Evolutionary conservation across 2,888 invertebrate genomes (phyloP).

Genomic region (Drosophila kanekoi): DNA sequence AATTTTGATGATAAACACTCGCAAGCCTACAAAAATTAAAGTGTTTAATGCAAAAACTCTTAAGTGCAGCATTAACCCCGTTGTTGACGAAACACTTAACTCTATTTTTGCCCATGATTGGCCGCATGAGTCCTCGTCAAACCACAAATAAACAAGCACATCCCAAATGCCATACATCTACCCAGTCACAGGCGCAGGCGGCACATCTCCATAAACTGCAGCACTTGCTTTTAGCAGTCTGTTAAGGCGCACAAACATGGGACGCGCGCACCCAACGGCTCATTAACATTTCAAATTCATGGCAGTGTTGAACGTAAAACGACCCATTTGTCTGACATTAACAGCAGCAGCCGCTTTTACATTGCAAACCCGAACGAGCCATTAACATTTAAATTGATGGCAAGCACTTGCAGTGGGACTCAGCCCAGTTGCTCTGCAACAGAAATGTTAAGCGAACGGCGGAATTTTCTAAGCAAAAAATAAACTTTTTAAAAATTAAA

Average conservation of each 20-base stretch:
- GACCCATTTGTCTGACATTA: conserved; percentile 72
- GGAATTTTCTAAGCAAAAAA: too few species aligned
- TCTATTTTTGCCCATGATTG: conserved; percentile 46
- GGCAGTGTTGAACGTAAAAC: conserved; percentile 69
- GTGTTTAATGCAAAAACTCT: conserved; percentile 29
- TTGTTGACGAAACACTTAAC: conserved; percentile 45
- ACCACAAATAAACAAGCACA: conserved; percentile 44
- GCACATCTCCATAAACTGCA: conserved; percentile 62
- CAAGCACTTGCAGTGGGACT: conserved; percentile 51
- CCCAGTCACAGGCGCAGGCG: conserved; percentile 6
- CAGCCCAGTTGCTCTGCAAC: conserved; percentile 40
- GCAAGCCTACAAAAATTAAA: neutral
- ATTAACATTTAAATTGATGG: conserved; percentile 77
- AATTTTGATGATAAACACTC: neutral
- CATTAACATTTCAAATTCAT: conserved; percentile 75
- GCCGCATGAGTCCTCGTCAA: conserved; percentile 42
- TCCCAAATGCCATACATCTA: conserved; percentile 24
- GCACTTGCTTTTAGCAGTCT: conserved; percentile 71
- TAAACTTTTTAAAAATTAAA: too few species aligned
- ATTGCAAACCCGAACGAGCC: conserved; percentile 62
- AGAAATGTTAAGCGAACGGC: conserved; percentile 33
- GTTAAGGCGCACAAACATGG: conserved; percentile 50
- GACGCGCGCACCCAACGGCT: conserved; percentile 61
- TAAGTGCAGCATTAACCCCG: conserved; percentile 47
- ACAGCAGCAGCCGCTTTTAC: conserved; percentile 63